phyloP scores from a whole-genome alignment of 1,140 invertebrate genomes.

The Solenopsis invicta region DNA sequence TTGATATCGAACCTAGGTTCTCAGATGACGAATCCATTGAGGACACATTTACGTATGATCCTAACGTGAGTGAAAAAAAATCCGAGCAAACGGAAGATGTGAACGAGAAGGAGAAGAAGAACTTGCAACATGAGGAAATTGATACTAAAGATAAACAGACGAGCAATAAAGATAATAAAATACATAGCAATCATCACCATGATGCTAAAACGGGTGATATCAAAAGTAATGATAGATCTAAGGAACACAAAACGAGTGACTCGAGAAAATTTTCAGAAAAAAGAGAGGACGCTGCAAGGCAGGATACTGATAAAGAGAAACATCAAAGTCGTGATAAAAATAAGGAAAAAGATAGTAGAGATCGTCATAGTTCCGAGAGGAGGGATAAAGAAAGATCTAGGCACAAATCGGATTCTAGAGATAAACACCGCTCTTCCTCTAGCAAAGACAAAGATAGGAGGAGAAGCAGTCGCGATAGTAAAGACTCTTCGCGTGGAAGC shows the following conservation, averaged over 20 bases:
- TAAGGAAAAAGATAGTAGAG: conserved; percentile 66
- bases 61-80: not conserved
- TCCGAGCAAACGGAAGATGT: conserved; percentile 11
- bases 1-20: conserved; percentile 80
- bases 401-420: conserved; percentile 69
- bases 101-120: conserved; percentile 47
- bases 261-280: conserved; percentile 40
- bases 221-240: conserved; percentile 58
- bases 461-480: conserved; percentile 67
- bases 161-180: conserved; percentile 65
- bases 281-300: conserved; percentile 74
- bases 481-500: conserved; percentile 63
- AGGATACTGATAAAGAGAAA: conserved; percentile 69
- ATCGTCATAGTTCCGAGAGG: conserved; percentile 44
- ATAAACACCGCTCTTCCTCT: conserved; percentile 67
- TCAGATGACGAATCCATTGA: conserved; percentile 80
- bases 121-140: conserved; percentile 53
- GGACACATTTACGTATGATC: conserved; percentile 20
- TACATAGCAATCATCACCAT: conserved; percentile 43
- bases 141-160: conserved; percentile 72
- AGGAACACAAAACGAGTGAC: conserved; percentile 37
- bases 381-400: conserved; percentile 70
- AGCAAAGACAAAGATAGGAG: conserved; percentile 74
- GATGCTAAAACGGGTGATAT: conserved; percentile 52
- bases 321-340: conserved; percentile 61